Evolutionary conservation across 1,140 invertebrate genomes (phyloP), one percentile per base, ranked within the genome.

Genomic region (Palaemon carinicauda): DNA sequence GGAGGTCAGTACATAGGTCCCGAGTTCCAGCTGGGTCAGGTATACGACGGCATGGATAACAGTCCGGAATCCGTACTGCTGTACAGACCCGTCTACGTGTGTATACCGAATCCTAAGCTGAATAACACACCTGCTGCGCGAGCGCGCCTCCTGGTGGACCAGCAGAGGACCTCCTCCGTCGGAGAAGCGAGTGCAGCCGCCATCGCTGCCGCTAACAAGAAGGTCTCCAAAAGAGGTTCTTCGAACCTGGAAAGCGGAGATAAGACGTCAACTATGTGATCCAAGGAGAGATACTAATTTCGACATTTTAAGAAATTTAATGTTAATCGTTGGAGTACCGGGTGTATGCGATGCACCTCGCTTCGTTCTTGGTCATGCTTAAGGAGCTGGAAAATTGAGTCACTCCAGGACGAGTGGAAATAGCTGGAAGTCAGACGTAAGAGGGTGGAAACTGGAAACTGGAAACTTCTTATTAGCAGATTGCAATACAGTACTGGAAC

Each of bases 1-100:
- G 96, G 95, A 21, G 96, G 96, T 0, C 94, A 94, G 90, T 96
- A 96, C 92, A 95, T 96, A 50, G 95, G 95, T 24, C 95, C 95
- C 0, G 96, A 96, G 91, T 96, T 96, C 91, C 93, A 96, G 52
- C 90, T 96, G 12, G 96, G 95, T 3, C 95, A 96, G 91, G 96
- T 96, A 4, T 96, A 96, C 91, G 96, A 96, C 91, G 95, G 95
- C n/a, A 33, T 91, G 27, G 91, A 92, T 80, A 93, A 93, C 14
- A 90, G 88, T 12, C 77, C 84, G 0, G 91, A 91, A 60, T 90
- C 88, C 0, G 89, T 91, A 17, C 93, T 95, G n/a, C 91, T 95
- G 3, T 95, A 95, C 91, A 91, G 94, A 77, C 94, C 94, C 0
- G 93, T 95, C 17, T 95, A 95, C 91, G 93, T 94, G 17, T 94